A percentile compares a stretch with the other conserved stretches of the same genome.
Conservation (phyloP, 2,888 invertebrate species). For the Dasypolia templi region DNA sequence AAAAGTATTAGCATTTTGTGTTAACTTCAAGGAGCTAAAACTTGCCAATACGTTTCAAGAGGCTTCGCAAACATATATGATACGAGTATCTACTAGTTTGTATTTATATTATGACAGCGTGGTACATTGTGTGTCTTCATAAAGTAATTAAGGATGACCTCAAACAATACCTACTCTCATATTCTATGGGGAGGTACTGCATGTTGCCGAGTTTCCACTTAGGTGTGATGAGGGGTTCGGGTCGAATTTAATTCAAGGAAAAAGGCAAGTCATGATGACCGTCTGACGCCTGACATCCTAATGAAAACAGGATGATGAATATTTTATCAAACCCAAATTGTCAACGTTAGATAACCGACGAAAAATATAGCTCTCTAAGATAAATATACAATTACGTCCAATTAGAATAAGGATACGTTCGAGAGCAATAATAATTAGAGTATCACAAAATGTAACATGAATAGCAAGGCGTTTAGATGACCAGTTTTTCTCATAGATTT, state of each 20-base stretch:
- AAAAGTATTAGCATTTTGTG: not conserved
- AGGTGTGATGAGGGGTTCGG: slow-evolving; percentile 56
- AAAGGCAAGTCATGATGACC: slow-evolving; percentile 58
- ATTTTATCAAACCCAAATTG: slow-evolving; percentile 56
- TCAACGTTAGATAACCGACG: slow-evolving; percentile 34
- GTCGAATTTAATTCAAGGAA: slow-evolving; percentile 58
- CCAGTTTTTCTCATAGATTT: slow-evolving; percentile 39
- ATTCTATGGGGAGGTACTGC: slow-evolving; percentile 26
- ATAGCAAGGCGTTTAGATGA: slow-evolving; percentile 11
- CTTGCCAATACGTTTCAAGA: not conserved
- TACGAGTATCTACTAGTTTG: too few species aligned
- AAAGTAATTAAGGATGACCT: slow-evolving; percentile 41
- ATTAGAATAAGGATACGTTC: not conserved
- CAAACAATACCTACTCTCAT: slow-evolving; percentile 22
- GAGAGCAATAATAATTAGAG: not conserved
- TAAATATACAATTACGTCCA: not conserved
- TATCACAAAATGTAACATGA: slow-evolving; percentile 19
- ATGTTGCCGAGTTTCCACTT: slow-evolving; percentile 48
- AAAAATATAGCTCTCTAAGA: not conserved
- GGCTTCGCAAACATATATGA: not conserved
- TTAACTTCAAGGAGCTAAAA: not conserved
- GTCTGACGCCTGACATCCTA: slow-evolving; percentile 47
- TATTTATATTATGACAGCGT: not conserved
- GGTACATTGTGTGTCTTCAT: not conserved
- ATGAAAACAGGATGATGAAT: slow-evolving; percentile 54